phyloP scores from a whole-genome alignment of 2,113 vertebrate genomes.

The Tychaedon coryphoeus region DNA sequence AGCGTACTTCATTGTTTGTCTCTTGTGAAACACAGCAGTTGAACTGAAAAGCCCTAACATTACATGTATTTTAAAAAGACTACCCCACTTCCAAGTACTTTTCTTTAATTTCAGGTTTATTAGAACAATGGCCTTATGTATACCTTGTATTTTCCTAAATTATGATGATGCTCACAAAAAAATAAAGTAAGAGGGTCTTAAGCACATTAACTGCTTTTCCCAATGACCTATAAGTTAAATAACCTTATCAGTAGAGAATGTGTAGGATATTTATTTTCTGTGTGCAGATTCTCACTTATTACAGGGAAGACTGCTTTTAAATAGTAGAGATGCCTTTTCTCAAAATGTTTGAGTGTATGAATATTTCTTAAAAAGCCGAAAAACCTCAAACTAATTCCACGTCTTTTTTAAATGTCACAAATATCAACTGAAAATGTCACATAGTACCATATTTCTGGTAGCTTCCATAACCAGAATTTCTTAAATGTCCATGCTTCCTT shows the following conservation, averaged over 20 bases:
- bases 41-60: not conserved
- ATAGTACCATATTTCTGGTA: not conserved
- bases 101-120: not conserved
- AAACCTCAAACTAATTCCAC: not conserved
- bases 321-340: not conserved
- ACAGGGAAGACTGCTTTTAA: not conserved
- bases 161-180: not conserved
- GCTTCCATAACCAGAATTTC: not conserved
- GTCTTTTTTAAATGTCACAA: slow-evolving; percentile 15
- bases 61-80: not conserved
- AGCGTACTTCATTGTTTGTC: not conserved
- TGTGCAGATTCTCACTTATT: not conserved
- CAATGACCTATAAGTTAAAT: not conserved
- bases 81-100: not conserved
- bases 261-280: not conserved
- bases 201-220: not conserved
- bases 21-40: not conserved
- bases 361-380: not conserved
- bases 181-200: not conserved
- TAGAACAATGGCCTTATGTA: not conserved
- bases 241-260: not conserved
- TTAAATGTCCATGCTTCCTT: not conserved
- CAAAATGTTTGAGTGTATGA: not conserved
- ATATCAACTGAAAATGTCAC: not conserved
- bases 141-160: not conserved